Evolutionary conservation across 1,140 invertebrate species (phyloP).

Genomic region (Zophobas atratus): DNA sequence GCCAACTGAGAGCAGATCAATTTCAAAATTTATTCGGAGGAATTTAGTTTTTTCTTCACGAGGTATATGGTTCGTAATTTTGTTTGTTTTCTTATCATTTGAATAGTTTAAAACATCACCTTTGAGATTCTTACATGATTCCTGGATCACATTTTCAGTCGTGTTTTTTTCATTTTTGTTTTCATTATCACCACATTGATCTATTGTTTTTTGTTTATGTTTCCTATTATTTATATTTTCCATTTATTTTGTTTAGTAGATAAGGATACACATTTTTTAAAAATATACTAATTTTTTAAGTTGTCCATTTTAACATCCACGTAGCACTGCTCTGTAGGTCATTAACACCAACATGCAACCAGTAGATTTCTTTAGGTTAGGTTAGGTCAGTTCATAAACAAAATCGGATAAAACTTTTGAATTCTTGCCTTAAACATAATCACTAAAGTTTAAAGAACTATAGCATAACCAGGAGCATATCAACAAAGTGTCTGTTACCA

Average conservation of each 20-base stretch:
- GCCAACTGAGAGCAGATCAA: constrained; percentile 83
- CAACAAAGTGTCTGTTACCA: no score
- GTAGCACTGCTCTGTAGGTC: neutral
- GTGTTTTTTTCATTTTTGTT: constrained; percentile 14
- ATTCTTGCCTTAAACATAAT: no score
- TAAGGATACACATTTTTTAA: constrained; percentile 5
- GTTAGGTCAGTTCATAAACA: neutral
- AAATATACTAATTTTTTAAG: neutral
- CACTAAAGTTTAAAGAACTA: no score
- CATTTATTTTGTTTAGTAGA: constrained; percentile 19
- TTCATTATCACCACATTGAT: constrained; percentile 18
- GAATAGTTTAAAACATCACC: neutral
- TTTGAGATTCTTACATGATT: constrained; percentile 9
- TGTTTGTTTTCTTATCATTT: neutral
- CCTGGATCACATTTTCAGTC: neutral
- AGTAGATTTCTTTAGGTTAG: constrained; percentile 5
- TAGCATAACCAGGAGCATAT: no score
- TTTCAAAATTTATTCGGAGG: constrained; percentile 73
- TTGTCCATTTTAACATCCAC: neutral
- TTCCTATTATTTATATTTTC: constrained; percentile 35
- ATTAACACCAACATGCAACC: neutral
- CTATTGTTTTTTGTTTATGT: constrained; percentile 18
- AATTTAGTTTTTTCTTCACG: constrained; percentile 34
- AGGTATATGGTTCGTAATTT: neutral
- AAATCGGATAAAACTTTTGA: no score